A percentile compares a stretch with the other conserved stretches of the same genome.
phyloP scores from a whole-genome alignment of 2,888 invertebrate genomes.

The Aphelenchoides bicaudatus region DNA sequence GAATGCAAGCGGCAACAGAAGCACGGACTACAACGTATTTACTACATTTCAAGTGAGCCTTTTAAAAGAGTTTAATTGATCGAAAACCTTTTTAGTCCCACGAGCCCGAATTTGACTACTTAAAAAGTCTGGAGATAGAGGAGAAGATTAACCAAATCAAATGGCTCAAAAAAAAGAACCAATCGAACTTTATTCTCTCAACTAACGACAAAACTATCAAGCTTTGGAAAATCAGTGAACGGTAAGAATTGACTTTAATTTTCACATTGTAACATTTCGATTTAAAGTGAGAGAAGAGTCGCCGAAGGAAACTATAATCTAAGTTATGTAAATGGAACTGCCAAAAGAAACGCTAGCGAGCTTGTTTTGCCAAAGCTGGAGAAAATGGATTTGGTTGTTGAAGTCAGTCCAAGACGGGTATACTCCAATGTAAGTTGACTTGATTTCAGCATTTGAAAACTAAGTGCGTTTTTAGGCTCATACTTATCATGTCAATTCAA shows the following conservation, averaged over 20 bases:
- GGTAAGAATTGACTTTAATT: too few relatives aligned
- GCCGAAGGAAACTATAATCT: slow-evolving; percentile 82
- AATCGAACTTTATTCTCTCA: slow-evolving; percentile 91
- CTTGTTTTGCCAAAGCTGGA: slow-evolving; percentile 79
- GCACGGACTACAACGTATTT: slow-evolving; percentile 98
- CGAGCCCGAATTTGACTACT: slow-evolving; percentile 98
- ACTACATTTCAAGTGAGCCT: slow-evolving; percentile 99
- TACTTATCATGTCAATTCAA: slow-evolving; percentile 85
- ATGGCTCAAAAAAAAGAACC: slow-evolving; percentile 94
- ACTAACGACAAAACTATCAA: slow-evolving; percentile 99
- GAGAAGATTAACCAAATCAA: slow-evolving; percentile 98
- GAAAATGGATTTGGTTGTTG: slow-evolving; percentile 94
- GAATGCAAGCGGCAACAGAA: slow-evolving; percentile 63
- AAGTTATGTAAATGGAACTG: slow-evolving; percentile 71
- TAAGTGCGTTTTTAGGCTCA: neutral
- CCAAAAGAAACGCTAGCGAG: slow-evolving; percentile 69
- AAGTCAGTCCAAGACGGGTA: slow-evolving; percentile 93
- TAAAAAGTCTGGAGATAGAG: slow-evolving; percentile 98
- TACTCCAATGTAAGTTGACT: slow-evolving; percentile 99
- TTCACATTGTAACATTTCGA: too few relatives aligned
- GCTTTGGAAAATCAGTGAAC: slow-evolving; percentile 95
- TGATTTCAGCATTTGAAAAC: neutral
- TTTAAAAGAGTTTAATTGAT: too few relatives aligned
- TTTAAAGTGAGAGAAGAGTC: slow-evolving; percentile 79
- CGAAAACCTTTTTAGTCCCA: too few relatives aligned